Evolutionary conservation across 2,888 invertebrate species (phyloP).

Genomic region (Polietes domitor): DNA sequence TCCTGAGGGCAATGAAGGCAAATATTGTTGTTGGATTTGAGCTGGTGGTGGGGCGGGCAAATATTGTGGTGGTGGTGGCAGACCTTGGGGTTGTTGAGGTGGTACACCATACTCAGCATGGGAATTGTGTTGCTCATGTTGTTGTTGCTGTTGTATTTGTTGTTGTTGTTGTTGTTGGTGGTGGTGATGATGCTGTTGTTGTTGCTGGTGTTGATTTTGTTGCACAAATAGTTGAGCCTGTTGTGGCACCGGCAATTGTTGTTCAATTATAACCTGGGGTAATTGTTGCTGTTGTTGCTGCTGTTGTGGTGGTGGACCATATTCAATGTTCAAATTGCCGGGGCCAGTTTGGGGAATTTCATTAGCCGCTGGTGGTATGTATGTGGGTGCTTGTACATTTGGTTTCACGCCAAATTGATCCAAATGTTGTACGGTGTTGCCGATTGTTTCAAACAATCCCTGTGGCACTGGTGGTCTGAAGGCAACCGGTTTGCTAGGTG

Average conservation of each 20-base stretch:
- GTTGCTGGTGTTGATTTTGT: conserved; percentile 52
- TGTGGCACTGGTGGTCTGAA: conserved; percentile 89
- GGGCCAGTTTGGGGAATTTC: conserved; percentile 76
- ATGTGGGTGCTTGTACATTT: conserved; percentile 82
- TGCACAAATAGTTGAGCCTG: conserved; percentile 70
- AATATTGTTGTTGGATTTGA: conserved; percentile 67
- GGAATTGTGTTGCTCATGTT: conserved; percentile 56
- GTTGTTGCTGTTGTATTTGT: conserved; percentile 30
- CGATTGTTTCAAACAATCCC: conserved; percentile 86
- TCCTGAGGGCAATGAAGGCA: conserved; percentile 67
- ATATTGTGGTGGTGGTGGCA: conserved; percentile 64
- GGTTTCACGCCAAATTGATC: conserved; percentile 84
- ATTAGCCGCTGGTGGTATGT: conserved; percentile 85
- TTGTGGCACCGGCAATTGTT: conserved; percentile 75
- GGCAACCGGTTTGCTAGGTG: conserved; percentile 83
- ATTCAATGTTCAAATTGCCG: conserved; percentile 68
- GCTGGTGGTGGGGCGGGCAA: conserved; percentile 64
- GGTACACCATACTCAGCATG: conserved; percentile 62
- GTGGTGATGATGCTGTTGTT: conserved; percentile 45
- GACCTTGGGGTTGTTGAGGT: conserved; percentile 55
- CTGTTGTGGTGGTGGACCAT: conserved; percentile 70
- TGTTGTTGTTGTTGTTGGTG: conserved; percentile 38
- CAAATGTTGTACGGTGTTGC: conserved; percentile 84
- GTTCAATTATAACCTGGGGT: conserved; percentile 71
- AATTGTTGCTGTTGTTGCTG: conserved; percentile 64